A percentile compares a stretch with the other conserved stretches of the same genome.
phyloP scores from a whole-genome alignment of 2,113 vertebrate genomes.

The Delphinus delphis region DNA sequence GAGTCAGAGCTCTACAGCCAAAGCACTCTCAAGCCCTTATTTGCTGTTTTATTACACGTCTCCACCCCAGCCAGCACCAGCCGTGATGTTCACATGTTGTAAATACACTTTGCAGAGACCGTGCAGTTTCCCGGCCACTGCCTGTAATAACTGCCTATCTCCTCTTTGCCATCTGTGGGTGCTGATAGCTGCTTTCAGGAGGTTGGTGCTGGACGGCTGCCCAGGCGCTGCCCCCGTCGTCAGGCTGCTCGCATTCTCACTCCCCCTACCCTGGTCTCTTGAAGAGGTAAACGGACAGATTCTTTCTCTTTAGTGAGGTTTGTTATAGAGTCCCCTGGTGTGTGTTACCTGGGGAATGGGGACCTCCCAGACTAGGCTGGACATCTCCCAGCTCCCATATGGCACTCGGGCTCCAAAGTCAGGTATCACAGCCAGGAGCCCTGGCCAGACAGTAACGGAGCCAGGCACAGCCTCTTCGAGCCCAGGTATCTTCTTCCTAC shows the following conservation, averaged over 20 bases:
- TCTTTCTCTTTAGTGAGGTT: background rate
- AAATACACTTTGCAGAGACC: background rate
- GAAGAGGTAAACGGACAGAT: background rate
- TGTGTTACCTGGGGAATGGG: background rate
- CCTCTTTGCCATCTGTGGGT: background rate
- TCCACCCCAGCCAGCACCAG: background rate
- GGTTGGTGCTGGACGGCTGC: background rate
- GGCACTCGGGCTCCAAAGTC: background rate
- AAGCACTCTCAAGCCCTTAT: background rate
- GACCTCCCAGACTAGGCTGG: background rate
- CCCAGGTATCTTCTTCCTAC: background rate
- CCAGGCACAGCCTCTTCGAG: fast-evolving
- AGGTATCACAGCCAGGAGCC: background rate
- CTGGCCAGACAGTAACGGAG: background rate
- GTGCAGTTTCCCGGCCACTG: background rate
- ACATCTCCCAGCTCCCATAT: background rate
- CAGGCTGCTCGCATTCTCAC: background rate
- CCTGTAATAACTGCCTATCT: background rate
- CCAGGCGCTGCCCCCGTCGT: background rate
- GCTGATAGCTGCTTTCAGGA: background rate
- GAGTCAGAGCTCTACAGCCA: background rate
- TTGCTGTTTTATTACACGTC: background rate
- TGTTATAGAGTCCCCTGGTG: no score
- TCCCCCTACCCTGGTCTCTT: no score
- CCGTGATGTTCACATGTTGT: background rate